Conservation (phyloP, 2,797 vertebrate genomes). For the Takifugu rubripes region DNA sequence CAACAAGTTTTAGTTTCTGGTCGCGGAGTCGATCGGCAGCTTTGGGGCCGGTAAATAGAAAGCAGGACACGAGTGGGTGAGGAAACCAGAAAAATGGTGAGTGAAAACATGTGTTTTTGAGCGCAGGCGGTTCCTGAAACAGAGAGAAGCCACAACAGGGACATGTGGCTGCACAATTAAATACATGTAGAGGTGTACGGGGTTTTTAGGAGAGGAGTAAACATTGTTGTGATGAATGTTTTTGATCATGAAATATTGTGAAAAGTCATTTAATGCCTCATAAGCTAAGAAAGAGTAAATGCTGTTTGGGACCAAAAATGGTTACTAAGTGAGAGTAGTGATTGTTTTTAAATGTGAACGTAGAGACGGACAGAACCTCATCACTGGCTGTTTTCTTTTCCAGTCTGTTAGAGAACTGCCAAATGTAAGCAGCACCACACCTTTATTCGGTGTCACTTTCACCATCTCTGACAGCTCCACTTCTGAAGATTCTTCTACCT, state of each 20-base stretch:
- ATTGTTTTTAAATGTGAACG: constrained; percentile 1
- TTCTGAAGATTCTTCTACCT: accelerated
- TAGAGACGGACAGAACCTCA: constrained; percentile 1
- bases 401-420: constrained; percentile 27
- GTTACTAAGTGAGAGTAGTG: no score
- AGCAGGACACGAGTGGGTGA: constrained; percentile 31
- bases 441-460: background rate
- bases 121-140: constrained; percentile 24
- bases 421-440: background rate
- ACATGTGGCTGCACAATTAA: background rate
- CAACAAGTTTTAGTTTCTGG: constrained; percentile 35
- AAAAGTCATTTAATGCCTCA: constrained; percentile 4
- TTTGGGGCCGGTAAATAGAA: constrained; percentile 25
- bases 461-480: background rate
- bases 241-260: constrained; percentile 25
- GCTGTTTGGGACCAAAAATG: background rate
- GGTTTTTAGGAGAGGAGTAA: background rate
- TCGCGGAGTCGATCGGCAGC: constrained; percentile 13
- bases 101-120: constrained; percentile 56
- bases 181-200: background rate
- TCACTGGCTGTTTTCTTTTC: constrained; percentile 26
- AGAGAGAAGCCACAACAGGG: constrained; percentile 2
- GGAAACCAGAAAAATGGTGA: constrained; percentile 63
- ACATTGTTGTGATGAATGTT: background rate
- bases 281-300: background rate